Evolutionary conservation across 2,113 vertebrate genomes (phyloP).

Genomic region (Xyliphius kryptos): DNA sequence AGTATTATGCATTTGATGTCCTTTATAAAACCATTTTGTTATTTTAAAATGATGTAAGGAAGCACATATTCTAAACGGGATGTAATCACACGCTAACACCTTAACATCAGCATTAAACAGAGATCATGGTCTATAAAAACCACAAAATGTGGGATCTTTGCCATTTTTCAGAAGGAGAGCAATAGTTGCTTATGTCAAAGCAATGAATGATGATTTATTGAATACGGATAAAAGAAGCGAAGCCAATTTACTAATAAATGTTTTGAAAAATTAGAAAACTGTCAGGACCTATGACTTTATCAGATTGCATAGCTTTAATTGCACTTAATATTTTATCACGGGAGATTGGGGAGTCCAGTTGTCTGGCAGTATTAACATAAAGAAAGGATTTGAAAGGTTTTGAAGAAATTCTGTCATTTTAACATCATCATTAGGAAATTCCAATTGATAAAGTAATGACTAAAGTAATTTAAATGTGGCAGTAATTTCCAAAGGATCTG

Average conservation of each 20-base stretch:
- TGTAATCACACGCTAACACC: no score
- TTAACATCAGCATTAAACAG: not conserved
- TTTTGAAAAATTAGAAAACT: not conserved
- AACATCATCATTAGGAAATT: constrained; percentile 7
- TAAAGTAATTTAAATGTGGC: not conserved
- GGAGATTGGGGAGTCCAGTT: constrained; percentile 16
- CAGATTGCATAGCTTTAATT: constrained; percentile 14
- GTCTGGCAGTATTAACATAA: not conserved
- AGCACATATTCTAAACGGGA: not conserved
- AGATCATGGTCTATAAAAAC: not conserved
- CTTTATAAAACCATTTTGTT: not conserved
- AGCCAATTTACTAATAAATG: not conserved
- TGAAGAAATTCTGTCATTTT: no score
- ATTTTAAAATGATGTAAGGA: not conserved
- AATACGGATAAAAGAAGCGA: no score
- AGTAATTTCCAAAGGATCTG: not conserved
- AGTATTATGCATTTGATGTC: constrained; percentile 1
- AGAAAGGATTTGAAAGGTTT: not conserved
- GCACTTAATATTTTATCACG: constrained; percentile 11
- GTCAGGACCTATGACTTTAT: constrained; percentile 6
- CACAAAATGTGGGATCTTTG: no score
- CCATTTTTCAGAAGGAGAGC: no score
- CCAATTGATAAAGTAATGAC: constrained; percentile 14
- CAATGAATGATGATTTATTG: no score
- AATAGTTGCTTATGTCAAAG: no score